These are phyloP conservation scores for Catostylus mosaicus DNA, from an alignment of 30 jellyfish, hydroid and myxozoan species.

Conservation along the genomic window DNA sequence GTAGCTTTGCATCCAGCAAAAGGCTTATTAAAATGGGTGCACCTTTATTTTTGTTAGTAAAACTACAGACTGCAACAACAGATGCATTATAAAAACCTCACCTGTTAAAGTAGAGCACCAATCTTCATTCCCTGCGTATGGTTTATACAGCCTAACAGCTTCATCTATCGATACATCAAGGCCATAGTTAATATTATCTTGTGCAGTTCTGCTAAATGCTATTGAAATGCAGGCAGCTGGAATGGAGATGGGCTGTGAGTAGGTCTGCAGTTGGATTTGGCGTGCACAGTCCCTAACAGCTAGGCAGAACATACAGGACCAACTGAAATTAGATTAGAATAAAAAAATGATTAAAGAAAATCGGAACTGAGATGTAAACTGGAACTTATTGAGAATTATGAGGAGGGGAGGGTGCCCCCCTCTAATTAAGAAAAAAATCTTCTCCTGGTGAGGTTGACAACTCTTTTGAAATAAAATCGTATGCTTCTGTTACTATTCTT, in stretches of 20 bases:
- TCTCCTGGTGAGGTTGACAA: neutral
- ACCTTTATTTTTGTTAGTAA: neutral
- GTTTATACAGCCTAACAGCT: slow-evolving; percentile 65
- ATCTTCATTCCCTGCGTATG: slow-evolving; percentile 73
- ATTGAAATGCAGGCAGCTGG: slow-evolving; percentile 70
- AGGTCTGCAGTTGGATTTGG: slow-evolving; percentile 42
- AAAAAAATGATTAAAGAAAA: neutral
- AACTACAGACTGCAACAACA: too few species aligned
- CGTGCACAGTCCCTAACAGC: slow-evolving; percentile 59
- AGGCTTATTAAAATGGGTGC: neutral
- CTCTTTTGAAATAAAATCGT: neutral
- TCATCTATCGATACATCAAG: slow-evolving; percentile 68
- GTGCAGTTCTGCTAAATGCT: slow-evolving; percentile 63
- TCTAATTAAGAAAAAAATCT: too few species aligned
- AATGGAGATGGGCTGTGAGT: slow-evolving; percentile 86
- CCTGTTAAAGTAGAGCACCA: slow-evolving; percentile 91
- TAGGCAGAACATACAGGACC: slow-evolving; percentile 84
- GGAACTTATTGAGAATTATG: too few species aligned
- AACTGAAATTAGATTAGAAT: slow-evolving; percentile 25
- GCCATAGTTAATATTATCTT: slow-evolving; percentile 45
- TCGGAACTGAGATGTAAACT: neutral
- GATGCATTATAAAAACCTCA: neutral
- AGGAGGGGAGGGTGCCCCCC: neutral
- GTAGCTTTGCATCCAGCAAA: neutral
- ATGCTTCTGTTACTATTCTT: too few species aligned